Evolutionary conservation across 2,888 invertebrate genomes (phyloP), one percentile per base, ranked within the genome.

Genomic region (Plutella xylostella): DNA sequence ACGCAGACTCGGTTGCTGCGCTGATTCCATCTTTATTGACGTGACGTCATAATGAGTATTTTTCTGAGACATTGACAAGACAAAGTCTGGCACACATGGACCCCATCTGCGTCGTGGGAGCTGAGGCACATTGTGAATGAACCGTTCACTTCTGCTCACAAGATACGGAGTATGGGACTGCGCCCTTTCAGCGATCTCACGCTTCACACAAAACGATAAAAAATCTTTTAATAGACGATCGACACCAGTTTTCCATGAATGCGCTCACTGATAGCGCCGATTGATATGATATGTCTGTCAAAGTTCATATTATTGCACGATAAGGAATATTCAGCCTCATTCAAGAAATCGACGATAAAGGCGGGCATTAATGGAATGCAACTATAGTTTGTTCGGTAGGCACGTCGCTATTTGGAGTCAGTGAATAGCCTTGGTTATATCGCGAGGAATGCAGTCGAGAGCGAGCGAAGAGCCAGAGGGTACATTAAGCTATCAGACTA

Each of bases 401-500:
- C n/a, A n/a, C n/a, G n/a, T n/a, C 28, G 28, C 9, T 28, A 28
- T 28, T 28, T 28, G 6, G 7, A n/a, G 28, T 6, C 28, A 9
- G 28, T n/a, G 37, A 31, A 45, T 37, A 48, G 21, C 65, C 67
- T 72, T 69, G 68, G 63, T 56, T 65, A 65, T 63, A 61, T 57
- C 54, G 54, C 48, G 45, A 60, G 68, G 68, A 72, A 77, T 77
- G 68, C 62, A 51, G 55, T 57, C 20, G 5, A 19, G 63, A 63
- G 60, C 56, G 61, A 61, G 54, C 47, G 46, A 46, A 45, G 57
- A n/a, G 55, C 56, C 57, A 57, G 51, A 58, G 59, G 62, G 63
- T 64, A 60, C 74, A 74, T 74, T 77, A 71, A 77, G 73, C 74
- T 78, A 77, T 76, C 76, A 70, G 61, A 68, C 63, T 57, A 60